phyloP scores from a whole-genome alignment of 2,113 vertebrate species.

The Vimba vimba region DNA sequence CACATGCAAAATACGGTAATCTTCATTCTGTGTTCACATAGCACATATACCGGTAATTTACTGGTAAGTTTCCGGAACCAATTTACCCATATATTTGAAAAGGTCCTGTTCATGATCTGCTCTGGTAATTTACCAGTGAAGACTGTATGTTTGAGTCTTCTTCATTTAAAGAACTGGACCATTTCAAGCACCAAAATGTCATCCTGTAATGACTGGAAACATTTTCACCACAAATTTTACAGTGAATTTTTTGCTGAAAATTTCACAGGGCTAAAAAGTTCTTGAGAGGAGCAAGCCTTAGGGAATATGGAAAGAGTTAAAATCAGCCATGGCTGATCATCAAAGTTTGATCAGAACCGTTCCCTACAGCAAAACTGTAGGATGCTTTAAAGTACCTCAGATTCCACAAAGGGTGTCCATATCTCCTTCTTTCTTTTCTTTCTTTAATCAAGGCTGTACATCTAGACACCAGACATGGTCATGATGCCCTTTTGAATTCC shows the following conservation, averaged over 20 bases:
- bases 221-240: background rate
- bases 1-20: too few species aligned
- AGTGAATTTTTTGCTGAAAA: background rate
- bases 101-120: too few species aligned
- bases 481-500: slow-evolving; percentile 25
- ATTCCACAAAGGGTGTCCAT: background rate
- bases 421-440: background rate
- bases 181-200: background rate
- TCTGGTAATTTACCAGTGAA: too few species aligned
- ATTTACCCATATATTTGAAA: too few species aligned
- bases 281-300: background rate
- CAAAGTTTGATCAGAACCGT: background rate
- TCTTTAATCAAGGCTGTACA: slow-evolving; percentile 18
- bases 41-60: too few species aligned
- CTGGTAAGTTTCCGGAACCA: too few species aligned
- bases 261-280: background rate
- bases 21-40: too few species aligned
- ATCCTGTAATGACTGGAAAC: background rate
- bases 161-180: background rate
- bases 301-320: background rate
- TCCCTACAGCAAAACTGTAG: background rate
- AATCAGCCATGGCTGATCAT: background rate
- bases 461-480: slow-evolving; percentile 27
- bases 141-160: too few species aligned
- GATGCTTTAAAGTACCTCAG: background rate